These are phyloP conservation scores for Erannis defoliaria DNA, from an alignment of 2,888 invertebrate species.

Conservation along the genomic window DNA sequence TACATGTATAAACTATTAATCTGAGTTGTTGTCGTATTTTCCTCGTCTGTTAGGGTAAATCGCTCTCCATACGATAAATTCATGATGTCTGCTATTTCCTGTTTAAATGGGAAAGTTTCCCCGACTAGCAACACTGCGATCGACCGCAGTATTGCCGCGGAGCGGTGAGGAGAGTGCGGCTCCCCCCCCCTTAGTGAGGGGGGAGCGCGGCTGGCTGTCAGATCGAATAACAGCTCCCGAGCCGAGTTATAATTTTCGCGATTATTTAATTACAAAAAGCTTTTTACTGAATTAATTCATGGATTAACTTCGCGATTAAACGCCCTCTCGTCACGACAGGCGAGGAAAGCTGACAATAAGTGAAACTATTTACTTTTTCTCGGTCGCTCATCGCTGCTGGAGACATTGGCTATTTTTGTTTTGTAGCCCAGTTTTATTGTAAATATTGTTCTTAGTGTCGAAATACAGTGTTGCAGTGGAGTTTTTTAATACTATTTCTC, in stretches of 20 bases:
- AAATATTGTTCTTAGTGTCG: conserved; percentile 81
- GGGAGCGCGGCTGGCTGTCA: conserved; percentile 75
- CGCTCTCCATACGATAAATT: neutral
- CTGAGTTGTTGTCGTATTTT: too few species aligned
- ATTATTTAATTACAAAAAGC: conserved; percentile 68
- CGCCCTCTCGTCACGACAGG: conserved; percentile 56
- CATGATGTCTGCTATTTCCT: conserved; percentile 45
- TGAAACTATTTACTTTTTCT: conserved; percentile 36
- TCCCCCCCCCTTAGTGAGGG: too few species aligned
- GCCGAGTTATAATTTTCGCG: conserved; percentile 64
- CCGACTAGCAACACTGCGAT: conserved; percentile 68
- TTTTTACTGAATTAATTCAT: conserved; percentile 71
- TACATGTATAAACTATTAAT: too few species aligned
- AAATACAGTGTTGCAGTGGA: conserved; percentile 61
- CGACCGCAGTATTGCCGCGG: conserved; percentile 70
- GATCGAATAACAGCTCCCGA: conserved; percentile 67
- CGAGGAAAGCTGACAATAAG: conserved; percentile 36
- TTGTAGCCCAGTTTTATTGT: conserved; percentile 75
- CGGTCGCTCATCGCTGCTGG: conserved; percentile 44
- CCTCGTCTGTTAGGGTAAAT: neutral
- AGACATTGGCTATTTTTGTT: conserved; percentile 77
- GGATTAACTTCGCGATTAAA: conserved; percentile 53
- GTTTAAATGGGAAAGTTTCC: conserved; percentile 46
- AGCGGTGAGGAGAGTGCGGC: conserved; percentile 58
- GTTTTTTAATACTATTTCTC: conserved; percentile 55